These are phyloP conservation scores for Eupleurogrammus muticus DNA, from an alignment of 2,797 vertebrate species.

Conservation along the genomic window DNA sequence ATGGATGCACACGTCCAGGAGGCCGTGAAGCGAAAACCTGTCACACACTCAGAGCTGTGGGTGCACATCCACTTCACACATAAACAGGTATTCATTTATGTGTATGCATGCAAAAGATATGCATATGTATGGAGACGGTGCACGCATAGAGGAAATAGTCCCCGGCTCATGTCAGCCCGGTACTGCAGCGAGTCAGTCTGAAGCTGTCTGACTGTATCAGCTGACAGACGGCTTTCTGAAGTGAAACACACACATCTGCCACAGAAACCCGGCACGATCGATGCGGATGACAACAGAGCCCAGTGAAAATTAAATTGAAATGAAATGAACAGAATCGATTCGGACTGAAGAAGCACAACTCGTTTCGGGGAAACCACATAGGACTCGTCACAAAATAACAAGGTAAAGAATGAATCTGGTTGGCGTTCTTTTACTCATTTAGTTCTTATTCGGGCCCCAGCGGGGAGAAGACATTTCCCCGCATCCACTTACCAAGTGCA, in stretches of 20 bases:
- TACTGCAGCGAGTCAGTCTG: constrained; percentile 82
- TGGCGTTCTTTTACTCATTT: constrained; percentile 38
- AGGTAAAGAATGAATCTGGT: constrained; percentile 45
- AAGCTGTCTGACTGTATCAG: constrained; percentile 80
- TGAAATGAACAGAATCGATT: constrained; percentile 63
- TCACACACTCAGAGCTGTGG: constrained; percentile 47
- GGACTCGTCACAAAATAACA: constrained; percentile 16
- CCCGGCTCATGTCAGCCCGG: constrained; percentile 30
- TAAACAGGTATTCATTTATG: constrained; percentile 54
- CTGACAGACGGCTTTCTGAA: constrained; percentile 85
- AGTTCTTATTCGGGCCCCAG: constrained; percentile 41
- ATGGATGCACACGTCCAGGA: constrained; percentile 50
- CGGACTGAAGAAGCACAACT: constrained; percentile 35
- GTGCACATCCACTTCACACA: constrained; percentile 20
- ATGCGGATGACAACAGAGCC: constrained; percentile 52
- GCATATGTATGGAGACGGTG: constrained; percentile 34
- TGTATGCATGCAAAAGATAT: constrained; percentile 32
- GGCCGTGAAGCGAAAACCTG: constrained; percentile 53
- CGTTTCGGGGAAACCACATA: constrained; percentile 28
- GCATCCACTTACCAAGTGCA: constrained; percentile 20
- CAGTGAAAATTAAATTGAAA: constrained; percentile 58
- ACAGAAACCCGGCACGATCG: constrained; percentile 42
- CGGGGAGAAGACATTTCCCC: constrained; percentile 25
- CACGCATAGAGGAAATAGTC: constrained; percentile 34
- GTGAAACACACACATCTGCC: constrained; percentile 74